Evolutionary conservation across 2,797 vertebrate species (phyloP), one percentile per base, ranked within the genome.

Genomic region (Rhodeus uyekii): DNA sequence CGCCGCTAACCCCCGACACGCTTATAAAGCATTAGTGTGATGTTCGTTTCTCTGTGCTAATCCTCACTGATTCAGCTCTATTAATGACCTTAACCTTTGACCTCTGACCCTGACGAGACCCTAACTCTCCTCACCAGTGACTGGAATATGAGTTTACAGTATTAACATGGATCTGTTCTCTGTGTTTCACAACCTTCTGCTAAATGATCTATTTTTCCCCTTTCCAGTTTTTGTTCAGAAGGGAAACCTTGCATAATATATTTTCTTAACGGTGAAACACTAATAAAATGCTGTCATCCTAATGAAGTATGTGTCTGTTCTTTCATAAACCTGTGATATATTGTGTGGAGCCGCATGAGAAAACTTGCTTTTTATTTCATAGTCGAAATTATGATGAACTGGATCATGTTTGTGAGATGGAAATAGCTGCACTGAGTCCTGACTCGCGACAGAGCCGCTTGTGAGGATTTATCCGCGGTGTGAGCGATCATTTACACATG

Each of bases 141-240:
- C 2, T 16, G 71, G 39, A 64, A 32, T 63, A 64, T 34, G 58
- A 61, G 39, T 64, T 64, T 16, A 42, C 18, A 48, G 55, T 44
- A 63, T 73, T 61, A 50, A 27, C 27, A 13, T 46, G 14, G 3
- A 64, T 24, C 22, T 27, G 76, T 63, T 58, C n/a, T 39, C 9
- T 72, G 16, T 61, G 39, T 34, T 29, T 60, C 55, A 60, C 16
- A 50, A 34, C 19, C 36, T 76, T 4, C 19, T 60, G 72, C n/a
- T 44, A 61, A 91, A 90, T 89, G 91, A 91, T 93, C 91, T 93
- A 92, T 94, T 93, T 94, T 95, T 94, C 93, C 92, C 92, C 90
- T 80, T 27, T 53, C 55, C 13, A 27, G 36, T 76, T 71, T 34
- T 77, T 88, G 22, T 83, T 87, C 71, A 83, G 44, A 71, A 48